phyloP scores from a whole-genome alignment of 1,140 invertebrate species.

The Campoletis sonorensis region DNA sequence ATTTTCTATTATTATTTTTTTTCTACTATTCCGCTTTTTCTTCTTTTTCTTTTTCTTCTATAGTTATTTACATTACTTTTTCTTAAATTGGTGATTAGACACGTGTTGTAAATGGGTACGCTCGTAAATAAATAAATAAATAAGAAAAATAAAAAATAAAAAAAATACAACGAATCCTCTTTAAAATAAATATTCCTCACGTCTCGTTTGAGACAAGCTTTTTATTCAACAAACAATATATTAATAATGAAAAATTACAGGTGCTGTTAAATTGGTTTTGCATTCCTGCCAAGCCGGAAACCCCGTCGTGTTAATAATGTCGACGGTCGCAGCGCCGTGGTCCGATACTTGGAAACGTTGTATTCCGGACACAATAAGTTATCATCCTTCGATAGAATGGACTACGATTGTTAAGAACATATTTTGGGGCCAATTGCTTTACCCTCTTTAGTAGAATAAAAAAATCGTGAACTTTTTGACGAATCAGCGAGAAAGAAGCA shows the following conservation, averaged over 20 bases:
- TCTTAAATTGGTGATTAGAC: too few relatives aligned
- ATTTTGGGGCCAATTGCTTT: constrained; percentile 75
- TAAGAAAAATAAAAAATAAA: too few relatives aligned
- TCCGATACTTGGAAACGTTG: constrained; percentile 72
- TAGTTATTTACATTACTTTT: too few relatives aligned
- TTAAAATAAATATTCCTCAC: not conserved
- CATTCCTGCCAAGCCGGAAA: constrained; percentile 56
- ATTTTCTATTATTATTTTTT: too few relatives aligned
- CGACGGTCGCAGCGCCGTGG: constrained; percentile 71
- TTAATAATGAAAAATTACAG: constrained; percentile 56
- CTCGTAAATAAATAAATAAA: too few relatives aligned
- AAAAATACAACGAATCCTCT: not conserved
- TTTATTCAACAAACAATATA: not conserved
- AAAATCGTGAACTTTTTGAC: not conserved
- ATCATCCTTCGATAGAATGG: constrained; percentile 74
- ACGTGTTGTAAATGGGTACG: too few relatives aligned
- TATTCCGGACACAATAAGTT: constrained; percentile 73
- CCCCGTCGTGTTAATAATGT: constrained; percentile 67
- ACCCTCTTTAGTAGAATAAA: constrained; percentile 68
- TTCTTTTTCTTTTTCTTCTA: too few relatives aligned
- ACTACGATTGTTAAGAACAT: constrained; percentile 71
- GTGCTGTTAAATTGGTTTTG: constrained; percentile 69
- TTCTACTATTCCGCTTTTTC: too few relatives aligned
- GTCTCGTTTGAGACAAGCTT: not conserved
- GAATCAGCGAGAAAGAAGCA: too few relatives aligned